Base-by-base conservation (phyloP, 2,888 invertebrate genomes). In the Malthinus flaveolus region DNA sequence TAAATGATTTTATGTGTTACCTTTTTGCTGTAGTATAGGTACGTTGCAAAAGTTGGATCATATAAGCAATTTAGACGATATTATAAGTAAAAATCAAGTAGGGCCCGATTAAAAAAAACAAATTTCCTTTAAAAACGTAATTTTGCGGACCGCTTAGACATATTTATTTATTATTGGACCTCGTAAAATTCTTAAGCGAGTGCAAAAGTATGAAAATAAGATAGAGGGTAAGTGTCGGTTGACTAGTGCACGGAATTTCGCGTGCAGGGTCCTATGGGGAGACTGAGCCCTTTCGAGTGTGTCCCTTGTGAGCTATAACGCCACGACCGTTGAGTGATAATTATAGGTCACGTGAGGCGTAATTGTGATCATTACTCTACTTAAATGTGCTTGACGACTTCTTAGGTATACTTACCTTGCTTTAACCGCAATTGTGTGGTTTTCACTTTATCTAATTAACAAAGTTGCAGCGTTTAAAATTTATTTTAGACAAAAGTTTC, bases 271-370 rank as follows among this genome's bases (percentile, higher is more conserved):
- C 61, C 55, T 64, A 62, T 56, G 64, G 65, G 64, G 66, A 54
- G 53, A 51, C 56, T 57, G 60, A 59, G 63, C 64, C 63, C 61
- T 59, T 55, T 59, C 63, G 66, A 67, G 65, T 65, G 65, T 53
- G 49, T 64, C 68, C 64, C 68, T 49, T 45, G 68, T 63, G 68
- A 53, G 63, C 68, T 63, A 69, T 69, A 71, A 75, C 69, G 65
- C 67, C 62, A 66, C 68, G 70, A 70, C 73, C 73, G 74, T 73
- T 75, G 74, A 75, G 74, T 73, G 74, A 76, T 76, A 77, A 77
- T 77, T 77, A 75, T 73, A 69, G 74, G 73, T 77, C 76, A 76
- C 77, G 75, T 76, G 76, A 76, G 72, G 69, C 64, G 71, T 76
- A 76, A 77, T 76, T 75, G 75, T 74, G 70, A 71, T 70, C 75